Percentiles rank a stretch among this genome's conserved stretches.
Conservation (phyloP, 2,888 invertebrate genomes). For the Masnerella sp. region DNA sequence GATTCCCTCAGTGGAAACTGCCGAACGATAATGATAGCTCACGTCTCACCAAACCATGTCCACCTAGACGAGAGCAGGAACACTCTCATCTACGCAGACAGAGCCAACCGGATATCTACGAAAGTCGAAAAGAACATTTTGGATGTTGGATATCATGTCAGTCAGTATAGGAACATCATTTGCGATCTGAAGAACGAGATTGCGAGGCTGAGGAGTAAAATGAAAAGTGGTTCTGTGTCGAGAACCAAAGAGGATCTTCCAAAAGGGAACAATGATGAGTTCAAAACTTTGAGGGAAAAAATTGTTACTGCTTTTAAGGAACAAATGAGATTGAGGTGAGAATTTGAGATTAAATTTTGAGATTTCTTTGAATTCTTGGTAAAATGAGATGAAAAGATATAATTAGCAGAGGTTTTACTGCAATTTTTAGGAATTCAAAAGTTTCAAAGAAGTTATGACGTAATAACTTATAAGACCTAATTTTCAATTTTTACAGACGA, state of each 20-base stretch:
- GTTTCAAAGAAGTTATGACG: no score
- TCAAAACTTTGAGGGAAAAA: slow-evolving; percentile 87
- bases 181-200: slow-evolving; percentile 92
- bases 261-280: slow-evolving; percentile 75
- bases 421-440: no score
- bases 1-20: slow-evolving; percentile 94
- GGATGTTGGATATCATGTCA: slow-evolving; percentile 85
- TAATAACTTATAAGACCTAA: no score
- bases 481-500: slow-evolving; percentile 77
- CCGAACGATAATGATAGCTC: slow-evolving; percentile 97
- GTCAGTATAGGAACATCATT: slow-evolving; percentile 90
- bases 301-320: slow-evolving; percentile 94
- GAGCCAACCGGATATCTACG: slow-evolving; percentile 95
- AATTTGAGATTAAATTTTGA: no score
- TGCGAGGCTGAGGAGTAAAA: slow-evolving; percentile 86
- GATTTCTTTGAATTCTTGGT: no score
- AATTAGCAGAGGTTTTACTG: no score
- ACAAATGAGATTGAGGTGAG: slow-evolving; percentile 93
- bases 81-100: slow-evolving; percentile 94
- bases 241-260: slow-evolving; percentile 75
- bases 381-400: no score
- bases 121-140: slow-evolving; percentile 82
- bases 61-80: slow-evolving; percentile 96
- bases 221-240: slow-evolving; percentile 83
- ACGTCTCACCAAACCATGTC: slow-evolving; percentile 89